Conservation (phyloP, 2,888 invertebrate genomes). For the Smittia aterrima region DNA sequence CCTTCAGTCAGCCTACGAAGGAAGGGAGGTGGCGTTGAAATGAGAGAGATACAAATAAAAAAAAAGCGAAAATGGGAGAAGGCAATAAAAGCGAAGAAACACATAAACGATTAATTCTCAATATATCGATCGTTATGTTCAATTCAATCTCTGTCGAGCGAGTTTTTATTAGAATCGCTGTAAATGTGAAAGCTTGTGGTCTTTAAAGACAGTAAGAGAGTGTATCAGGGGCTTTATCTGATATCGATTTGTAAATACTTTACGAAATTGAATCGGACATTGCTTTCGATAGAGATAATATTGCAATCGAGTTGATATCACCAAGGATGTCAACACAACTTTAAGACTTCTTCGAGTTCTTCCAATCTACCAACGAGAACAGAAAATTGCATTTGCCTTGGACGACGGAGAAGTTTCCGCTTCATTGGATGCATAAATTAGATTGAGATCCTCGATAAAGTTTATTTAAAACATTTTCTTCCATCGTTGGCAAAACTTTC, state of each 20-base stretch:
- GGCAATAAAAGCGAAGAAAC: slow-evolving; percentile 1
- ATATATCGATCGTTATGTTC: slow-evolving; percentile 1
- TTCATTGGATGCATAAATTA: no score
- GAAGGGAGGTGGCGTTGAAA: background rate
- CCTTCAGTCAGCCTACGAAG: background rate
- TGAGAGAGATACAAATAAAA: background rate
- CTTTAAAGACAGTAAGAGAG: no score
- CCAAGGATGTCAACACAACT: background rate
- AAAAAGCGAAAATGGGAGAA: background rate
- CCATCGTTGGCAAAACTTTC: no score
- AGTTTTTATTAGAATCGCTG: no score
- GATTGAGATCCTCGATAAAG: no score
- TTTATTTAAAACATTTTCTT: no score
- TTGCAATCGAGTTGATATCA: background rate
- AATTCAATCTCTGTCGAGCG: background rate
- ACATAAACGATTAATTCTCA: slow-evolving; percentile 18
- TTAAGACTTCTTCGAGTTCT: background rate
- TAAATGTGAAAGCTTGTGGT: no score
- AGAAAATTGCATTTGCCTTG: no score
- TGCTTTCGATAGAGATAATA: background rate
- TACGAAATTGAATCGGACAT: background rate
- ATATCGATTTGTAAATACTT: no score
- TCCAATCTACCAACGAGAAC: no score
- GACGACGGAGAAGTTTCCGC: no score
- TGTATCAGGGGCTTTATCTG: no score